Evolutionary conservation across 2,888 invertebrate genomes (phyloP).

Genomic region (Euzophera pinguis): DNA sequence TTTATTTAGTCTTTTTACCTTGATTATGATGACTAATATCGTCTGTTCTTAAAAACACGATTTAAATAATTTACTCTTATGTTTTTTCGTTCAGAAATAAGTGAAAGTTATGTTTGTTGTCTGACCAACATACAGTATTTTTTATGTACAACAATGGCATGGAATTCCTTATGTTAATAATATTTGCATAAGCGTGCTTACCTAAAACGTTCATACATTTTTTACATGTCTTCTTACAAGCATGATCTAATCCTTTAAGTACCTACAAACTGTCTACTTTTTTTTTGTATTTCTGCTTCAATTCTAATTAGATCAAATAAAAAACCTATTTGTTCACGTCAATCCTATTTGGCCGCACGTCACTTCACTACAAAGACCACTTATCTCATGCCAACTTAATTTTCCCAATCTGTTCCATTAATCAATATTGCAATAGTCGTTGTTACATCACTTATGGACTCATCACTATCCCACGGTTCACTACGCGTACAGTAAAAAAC

Average conservation of each 20-base stretch:
- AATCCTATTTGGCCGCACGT: constrained; percentile 41
- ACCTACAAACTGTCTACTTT: constrained; percentile 17
- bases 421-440: constrained; percentile 49
- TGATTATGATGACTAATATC: no score
- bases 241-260: constrained; percentile 13
- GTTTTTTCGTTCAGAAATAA: background rate
- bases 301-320: constrained; percentile 46
- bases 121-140: background rate
- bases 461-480: constrained; percentile 56
- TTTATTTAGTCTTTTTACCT: no score
- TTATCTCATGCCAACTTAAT: constrained; percentile 55
- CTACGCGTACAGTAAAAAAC: constrained; percentile 46
- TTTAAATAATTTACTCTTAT: no score
- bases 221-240: background rate
- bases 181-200: background rate
- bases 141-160: background rate
- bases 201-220: background rate
- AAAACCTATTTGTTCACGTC: constrained; percentile 45
- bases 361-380: constrained; percentile 46
- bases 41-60: no score
- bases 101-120: background rate
- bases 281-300: constrained; percentile 37
- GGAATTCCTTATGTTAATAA: background rate
- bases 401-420: constrained; percentile 66
- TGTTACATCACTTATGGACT: constrained; percentile 44